Evolutionary conservation across 2,113 vertebrate genomes (phyloP).

Genomic region (Pheucticus melanocephalus): DNA sequence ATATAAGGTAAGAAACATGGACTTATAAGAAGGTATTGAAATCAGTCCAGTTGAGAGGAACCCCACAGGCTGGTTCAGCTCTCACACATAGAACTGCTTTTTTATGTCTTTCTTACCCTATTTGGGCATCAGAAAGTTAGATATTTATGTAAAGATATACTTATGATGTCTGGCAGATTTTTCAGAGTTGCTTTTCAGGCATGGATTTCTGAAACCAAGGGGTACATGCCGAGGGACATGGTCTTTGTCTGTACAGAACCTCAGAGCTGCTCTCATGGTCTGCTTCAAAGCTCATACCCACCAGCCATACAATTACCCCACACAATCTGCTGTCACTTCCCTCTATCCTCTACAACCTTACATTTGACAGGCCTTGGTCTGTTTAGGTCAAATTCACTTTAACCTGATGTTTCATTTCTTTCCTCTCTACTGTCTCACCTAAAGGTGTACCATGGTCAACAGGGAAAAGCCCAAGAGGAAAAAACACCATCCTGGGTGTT

Average conservation of each 20-base stretch:
- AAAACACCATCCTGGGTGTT: not conserved
- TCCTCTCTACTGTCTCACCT: not conserved
- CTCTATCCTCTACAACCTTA: not conserved
- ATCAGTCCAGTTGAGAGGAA: not conserved
- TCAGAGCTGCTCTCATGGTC: not conserved
- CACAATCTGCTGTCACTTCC: not conserved
- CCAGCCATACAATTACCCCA: not conserved
- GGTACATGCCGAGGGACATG: not conserved
- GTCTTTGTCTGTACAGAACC: not conserved
- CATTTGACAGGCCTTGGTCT: not conserved
- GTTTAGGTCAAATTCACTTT: not conserved
- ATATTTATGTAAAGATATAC: not conserved
- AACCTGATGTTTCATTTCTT: not conserved
- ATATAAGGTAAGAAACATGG: not conserved
- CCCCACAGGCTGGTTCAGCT: not conserved
- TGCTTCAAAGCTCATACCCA: not conserved
- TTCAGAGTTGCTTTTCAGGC: not conserved
- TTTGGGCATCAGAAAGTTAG: not conserved
- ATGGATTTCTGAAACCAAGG: not conserved
- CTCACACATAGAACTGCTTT: not conserved
- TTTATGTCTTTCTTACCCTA: not conserved
- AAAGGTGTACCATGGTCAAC: not conserved
- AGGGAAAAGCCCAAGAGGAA: not conserved
- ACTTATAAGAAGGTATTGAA: not conserved
- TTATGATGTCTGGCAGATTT: not conserved